phyloP scores from a whole-genome alignment of 2,113 vertebrate genomes.

The Xiphorhynchus elegans region DNA sequence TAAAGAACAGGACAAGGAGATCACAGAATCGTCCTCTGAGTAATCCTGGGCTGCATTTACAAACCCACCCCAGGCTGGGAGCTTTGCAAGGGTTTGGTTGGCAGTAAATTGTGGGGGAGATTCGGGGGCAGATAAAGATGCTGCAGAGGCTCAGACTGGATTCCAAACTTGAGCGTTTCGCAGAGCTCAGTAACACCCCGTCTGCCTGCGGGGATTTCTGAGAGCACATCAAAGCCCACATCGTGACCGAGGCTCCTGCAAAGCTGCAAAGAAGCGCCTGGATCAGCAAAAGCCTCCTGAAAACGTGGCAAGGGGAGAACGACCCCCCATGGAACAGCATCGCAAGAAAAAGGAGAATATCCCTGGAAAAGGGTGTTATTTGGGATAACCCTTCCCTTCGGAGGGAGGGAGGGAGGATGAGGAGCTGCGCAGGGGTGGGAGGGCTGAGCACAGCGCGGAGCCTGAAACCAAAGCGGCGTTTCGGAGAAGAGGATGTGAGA shows the following conservation, averaged over 20 bases:
- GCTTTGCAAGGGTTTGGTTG: rapidly evolving
- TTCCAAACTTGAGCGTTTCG: rapidly evolving
- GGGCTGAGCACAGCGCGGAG: background rate
- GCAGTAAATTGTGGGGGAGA: background rate
- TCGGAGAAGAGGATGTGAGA: constrained; percentile 50
- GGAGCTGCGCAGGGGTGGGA: background rate
- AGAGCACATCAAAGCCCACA: background rate
- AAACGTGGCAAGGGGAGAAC: rapidly evolving
- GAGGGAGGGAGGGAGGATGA: background rate
- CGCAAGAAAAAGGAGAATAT: rapidly evolving
- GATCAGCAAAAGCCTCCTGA: background rate
- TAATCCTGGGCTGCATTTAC: rapidly evolving
- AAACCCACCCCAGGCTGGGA: rapidly evolving
- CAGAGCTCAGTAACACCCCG: background rate
- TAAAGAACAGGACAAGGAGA: background rate
- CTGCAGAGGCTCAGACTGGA: background rate
- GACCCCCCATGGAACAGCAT: rapidly evolving
- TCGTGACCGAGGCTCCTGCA: background rate
- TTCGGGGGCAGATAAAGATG: background rate
- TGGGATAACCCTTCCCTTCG: too few relatives aligned
- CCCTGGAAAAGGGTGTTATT: rapidly evolving
- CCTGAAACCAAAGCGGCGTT: background rate
- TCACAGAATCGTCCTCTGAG: rapidly evolving
- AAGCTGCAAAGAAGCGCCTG: background rate
- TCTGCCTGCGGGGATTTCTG: background rate